Conservation (phyloP, 2,113 vertebrate species). For the Mus pahari region DNA sequence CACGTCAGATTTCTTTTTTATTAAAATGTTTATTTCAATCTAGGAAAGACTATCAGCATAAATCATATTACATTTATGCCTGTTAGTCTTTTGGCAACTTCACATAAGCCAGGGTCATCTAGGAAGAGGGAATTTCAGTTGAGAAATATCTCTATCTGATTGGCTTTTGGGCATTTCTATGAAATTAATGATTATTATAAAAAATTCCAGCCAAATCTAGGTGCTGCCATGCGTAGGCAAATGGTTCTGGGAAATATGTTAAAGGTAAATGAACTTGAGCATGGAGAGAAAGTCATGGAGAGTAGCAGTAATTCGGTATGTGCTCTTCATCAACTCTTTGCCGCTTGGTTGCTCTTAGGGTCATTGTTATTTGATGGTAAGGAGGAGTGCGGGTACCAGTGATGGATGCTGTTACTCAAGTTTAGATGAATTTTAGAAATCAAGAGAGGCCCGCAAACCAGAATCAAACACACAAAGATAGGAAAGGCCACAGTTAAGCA, state of each 20-base stretch:
- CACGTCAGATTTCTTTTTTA: too few species aligned
- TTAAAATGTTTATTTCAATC: neutral
- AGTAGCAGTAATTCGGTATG: neutral
- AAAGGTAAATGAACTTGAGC: neutral
- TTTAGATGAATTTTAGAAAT: neutral
- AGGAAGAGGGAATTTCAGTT: neutral
- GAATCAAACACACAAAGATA: neutral
- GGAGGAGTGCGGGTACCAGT: neutral
- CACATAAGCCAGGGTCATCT: neutral
- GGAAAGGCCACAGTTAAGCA: neutral
- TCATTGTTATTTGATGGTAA: neutral
- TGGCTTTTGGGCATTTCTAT: neutral
- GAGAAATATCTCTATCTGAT: neutral
- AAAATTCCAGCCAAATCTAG: neutral
- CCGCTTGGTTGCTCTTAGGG: neutral
- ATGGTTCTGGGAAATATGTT: neutral
- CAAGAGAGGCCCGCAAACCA: neutral
- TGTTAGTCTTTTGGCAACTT: neutral
- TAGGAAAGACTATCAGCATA: neutral
- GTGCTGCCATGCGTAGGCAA: neutral
- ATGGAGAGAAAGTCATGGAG: neutral
- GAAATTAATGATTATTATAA: neutral
- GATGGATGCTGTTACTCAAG: neutral
- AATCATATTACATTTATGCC: neutral
- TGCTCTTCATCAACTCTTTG: neutral